Evolutionary conservation across 2,113 vertebrate genomes (phyloP).

Genomic region (Paralichthys olivaceus): DNA sequence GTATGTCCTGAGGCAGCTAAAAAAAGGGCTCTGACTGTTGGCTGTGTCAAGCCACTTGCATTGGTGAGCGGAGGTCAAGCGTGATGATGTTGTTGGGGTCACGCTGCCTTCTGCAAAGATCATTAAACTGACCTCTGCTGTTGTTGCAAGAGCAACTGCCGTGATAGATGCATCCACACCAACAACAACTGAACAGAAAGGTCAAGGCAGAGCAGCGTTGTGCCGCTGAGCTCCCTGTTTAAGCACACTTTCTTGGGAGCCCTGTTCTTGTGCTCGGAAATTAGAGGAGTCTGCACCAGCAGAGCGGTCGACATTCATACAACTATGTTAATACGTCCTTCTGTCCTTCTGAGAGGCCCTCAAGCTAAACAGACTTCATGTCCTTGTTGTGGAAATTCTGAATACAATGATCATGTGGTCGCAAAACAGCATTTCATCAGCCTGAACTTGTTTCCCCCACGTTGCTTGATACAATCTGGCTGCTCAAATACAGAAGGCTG

Average conservation of each 20-base stretch:
- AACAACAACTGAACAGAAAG: slow-evolving; percentile 9
- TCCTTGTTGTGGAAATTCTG: no score
- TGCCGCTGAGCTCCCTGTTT: background rate
- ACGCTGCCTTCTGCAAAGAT: slow-evolving; percentile 16
- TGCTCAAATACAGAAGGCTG: no score
- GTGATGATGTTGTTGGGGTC: slow-evolving; percentile 23
- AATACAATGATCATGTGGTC: no score
- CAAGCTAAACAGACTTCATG: no score
- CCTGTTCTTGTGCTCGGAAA: background rate
- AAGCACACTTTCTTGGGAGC: background rate
- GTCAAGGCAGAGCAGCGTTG: slow-evolving; percentile 13
- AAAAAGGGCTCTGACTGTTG: slow-evolving; percentile 14
- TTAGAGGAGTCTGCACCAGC: no score
- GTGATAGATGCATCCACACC: slow-evolving; percentile 38
- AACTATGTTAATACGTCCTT: no score
- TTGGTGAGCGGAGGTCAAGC: slow-evolving; percentile 33
- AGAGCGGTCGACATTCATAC: no score
- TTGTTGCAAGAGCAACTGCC: slow-evolving; percentile 36
- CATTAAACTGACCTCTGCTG: slow-evolving; percentile 25
- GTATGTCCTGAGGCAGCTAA: background rate
- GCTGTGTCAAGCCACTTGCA: slow-evolving; percentile 12
- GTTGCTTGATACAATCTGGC: no score
- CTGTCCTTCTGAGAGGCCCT: no score
- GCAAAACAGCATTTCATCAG: no score
- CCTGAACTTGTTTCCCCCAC: no score